A percentile compares a stretch with the other conserved stretches of the same genome.
Conservation (phyloP, 2,888 invertebrate species). For the Rosalia funebris region DNA sequence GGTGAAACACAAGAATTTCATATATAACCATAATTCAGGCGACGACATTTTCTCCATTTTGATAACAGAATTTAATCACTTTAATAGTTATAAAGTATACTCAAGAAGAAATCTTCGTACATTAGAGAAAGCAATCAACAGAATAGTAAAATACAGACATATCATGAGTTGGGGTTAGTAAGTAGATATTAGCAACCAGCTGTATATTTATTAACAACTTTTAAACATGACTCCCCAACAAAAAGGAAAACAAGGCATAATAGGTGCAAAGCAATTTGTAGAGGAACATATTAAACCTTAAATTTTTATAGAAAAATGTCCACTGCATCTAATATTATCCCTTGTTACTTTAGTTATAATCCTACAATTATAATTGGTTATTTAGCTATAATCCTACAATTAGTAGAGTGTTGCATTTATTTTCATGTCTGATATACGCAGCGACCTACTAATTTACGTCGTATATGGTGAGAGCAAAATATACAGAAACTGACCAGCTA, state of each 20-base stretch:
- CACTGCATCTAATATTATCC: conserved; percentile 73
- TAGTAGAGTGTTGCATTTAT: conserved; percentile 67
- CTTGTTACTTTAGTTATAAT: conserved; percentile 73
- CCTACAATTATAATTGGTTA: no score
- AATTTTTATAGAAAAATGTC: conserved; percentile 90
- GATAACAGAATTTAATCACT: no score
- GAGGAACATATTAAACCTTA: conserved; percentile 91
- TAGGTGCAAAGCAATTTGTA: conserved; percentile 95
- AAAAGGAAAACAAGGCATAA: conserved; percentile 90
- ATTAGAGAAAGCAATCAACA: no score
- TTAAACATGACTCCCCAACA: conserved; percentile 50
- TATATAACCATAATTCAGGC: no score
- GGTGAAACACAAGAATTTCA: no score
- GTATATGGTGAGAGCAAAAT: conserved; percentile 79
- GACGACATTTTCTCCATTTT: no score
- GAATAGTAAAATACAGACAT: not conserved
- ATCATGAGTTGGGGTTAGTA: conserved; percentile 30
- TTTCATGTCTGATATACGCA: conserved; percentile 65
- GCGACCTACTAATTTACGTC: conserved; percentile 80
- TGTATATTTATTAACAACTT: not conserved
- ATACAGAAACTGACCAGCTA: conserved; percentile 78
- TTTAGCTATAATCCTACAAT: conserved; percentile 59
- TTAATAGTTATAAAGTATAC: no score
- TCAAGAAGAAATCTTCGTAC: no score
- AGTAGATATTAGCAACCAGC: not conserved